phyloP scores from a whole-genome alignment of 2,888 invertebrate genomes.

The Thumatha senex region DNA sequence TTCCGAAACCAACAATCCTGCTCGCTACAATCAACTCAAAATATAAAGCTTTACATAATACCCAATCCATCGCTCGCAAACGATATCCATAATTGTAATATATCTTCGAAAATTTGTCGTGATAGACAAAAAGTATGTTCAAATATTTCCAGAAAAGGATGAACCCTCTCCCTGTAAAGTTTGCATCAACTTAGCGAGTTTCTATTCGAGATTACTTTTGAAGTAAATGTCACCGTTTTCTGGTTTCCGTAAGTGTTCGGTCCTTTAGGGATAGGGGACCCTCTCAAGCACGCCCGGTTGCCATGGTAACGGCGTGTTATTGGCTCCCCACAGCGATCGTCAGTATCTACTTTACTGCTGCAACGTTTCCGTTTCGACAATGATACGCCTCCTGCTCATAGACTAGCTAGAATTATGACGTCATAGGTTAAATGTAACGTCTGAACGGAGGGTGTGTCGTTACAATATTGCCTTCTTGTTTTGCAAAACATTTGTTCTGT shows the following conservation, averaged over 20 bases:
- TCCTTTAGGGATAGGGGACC: constrained; percentile 64
- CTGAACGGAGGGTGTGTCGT: constrained; percentile 17
- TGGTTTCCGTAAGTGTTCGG: constrained; percentile 64
- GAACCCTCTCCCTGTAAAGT: constrained; percentile 33
- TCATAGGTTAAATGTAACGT: constrained; percentile 31
- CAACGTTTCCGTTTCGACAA: constrained; percentile 39
- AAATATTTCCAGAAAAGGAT: constrained; percentile 47
- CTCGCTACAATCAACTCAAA: constrained; percentile 21
- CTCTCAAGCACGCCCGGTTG: constrained; percentile 61
- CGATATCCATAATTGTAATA: constrained; percentile 35
- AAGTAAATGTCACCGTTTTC: constrained; percentile 58
- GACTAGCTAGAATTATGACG: constrained; percentile 44
- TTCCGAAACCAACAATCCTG: constrained; percentile 18
- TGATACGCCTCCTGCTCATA: constrained; percentile 42
- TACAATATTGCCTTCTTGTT: constrained; percentile 19
- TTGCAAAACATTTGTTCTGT: constrained; percentile 14
- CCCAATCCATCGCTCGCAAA: constrained; percentile 45
- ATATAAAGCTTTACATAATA: constrained; percentile 23
- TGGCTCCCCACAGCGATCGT: constrained; percentile 72
- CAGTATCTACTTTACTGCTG: constrained; percentile 37
- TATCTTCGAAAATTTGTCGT: constrained; percentile 39
- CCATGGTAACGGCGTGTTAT: constrained; percentile 74
- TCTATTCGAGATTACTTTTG: constrained; percentile 41
- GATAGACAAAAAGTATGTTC: constrained; percentile 43
- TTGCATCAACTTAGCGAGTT: constrained; percentile 11